Conservation (phyloP, 2,797 vertebrate genomes). For the Buphagus erythrorhynchus region DNA sequence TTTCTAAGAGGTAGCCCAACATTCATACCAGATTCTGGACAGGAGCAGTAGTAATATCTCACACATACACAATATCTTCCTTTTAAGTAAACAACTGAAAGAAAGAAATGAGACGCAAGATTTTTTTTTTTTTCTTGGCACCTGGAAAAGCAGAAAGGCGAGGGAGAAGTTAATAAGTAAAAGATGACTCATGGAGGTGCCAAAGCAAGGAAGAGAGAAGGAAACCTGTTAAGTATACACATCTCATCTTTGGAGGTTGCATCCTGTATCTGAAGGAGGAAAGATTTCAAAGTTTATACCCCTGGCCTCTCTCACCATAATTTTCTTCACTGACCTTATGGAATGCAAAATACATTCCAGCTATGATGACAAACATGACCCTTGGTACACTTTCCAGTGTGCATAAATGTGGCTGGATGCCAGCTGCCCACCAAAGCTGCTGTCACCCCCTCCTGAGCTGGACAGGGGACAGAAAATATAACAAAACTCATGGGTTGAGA, state of each 20-base stretch:
- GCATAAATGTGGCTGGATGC: not conserved
- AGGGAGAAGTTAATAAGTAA: not conserved
- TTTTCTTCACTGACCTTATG: not conserved
- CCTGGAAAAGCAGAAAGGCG: not conserved
- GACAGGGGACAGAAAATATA: not conserved
- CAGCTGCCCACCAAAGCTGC: not conserved
- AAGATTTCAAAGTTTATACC: not conserved
- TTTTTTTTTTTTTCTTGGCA: not conserved
- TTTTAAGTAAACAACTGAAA: not conserved
- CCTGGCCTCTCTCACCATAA: not conserved
- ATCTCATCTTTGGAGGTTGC: not conserved
- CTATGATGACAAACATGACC: not conserved
- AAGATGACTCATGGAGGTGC: not conserved
- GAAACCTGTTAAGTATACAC: accelerated
- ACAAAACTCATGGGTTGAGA: not conserved
- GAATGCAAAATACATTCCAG: constrained; percentile 7
- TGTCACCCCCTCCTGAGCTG: not conserved
- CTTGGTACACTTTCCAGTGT: not conserved
- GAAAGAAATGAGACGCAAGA: not conserved
- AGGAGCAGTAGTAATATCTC: not conserved
- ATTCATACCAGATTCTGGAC: not conserved
- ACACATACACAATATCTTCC: not conserved
- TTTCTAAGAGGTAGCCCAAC: not conserved
- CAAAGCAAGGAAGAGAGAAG: not conserved
- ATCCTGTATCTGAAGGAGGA: not conserved